These are phyloP conservation scores for Prochilodus magdalenae DNA, from an alignment of 2,113 vertebrate species.

Conservation along the genomic window DNA sequence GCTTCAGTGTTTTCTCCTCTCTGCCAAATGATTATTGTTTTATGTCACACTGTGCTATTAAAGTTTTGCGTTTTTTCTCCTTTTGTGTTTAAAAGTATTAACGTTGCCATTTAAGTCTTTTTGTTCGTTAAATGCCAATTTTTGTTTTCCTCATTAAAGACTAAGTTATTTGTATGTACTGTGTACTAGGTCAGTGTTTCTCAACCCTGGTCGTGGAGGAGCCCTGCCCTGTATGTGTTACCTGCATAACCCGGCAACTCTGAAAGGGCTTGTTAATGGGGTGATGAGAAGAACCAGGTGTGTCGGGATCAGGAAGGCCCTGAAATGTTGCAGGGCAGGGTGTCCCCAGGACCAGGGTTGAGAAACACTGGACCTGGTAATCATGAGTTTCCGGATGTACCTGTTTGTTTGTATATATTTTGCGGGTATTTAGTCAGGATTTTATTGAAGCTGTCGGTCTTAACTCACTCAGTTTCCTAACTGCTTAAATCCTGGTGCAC, in stretches of 20 bases:
- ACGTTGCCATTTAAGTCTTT: slow-evolving; percentile 16
- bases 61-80: slow-evolving; percentile 18
- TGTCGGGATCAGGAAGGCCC: too few relatives aligned
- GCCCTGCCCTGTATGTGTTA: too few relatives aligned
- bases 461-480: not conserved
- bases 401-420: not conserved
- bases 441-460: slow-evolving; percentile 12
- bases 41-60: not conserved
- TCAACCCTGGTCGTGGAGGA: too few relatives aligned
- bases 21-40: slow-evolving; percentile 17
- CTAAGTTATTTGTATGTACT: slow-evolving; percentile 22
- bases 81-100: slow-evolving; percentile 46
- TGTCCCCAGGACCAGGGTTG: too few relatives aligned
- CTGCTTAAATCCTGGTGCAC: not conserved
- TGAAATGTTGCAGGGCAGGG: too few relatives aligned
- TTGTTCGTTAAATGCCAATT: slow-evolving; percentile 1
- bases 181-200: not conserved
- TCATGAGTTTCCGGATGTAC: not conserved
- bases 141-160: slow-evolving; percentile 10
- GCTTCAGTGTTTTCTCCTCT: not conserved
- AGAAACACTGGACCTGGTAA: too few relatives aligned
- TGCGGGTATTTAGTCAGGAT: not conserved
- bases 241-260: too few relatives aligned
- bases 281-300: too few relatives aligned
- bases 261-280: too few relatives aligned